Evolutionary conservation across 2,797 vertebrate genomes (phyloP).

Genomic region (Trachops cirrhosus): DNA sequence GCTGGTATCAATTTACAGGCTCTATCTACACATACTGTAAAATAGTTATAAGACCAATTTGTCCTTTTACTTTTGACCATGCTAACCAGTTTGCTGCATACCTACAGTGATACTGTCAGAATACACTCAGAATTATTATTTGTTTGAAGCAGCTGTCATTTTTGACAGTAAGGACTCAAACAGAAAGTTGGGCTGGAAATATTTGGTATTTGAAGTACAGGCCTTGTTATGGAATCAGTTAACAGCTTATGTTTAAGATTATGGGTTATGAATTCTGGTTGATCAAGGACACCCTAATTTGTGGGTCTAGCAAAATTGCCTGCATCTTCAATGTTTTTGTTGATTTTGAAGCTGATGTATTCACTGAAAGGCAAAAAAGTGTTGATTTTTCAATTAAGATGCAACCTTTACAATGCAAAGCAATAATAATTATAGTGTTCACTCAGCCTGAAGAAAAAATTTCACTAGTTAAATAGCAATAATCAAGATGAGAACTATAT

Average conservation of each 20-base stretch:
- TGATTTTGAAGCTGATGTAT: slow-evolving; percentile 64
- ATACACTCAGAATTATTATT: not conserved
- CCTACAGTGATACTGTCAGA: not conserved
- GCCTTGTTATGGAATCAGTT: not conserved
- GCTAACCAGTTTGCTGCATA: not conserved
- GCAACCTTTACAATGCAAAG: slow-evolving; percentile 69
- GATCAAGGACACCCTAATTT: slow-evolving; percentile 63
- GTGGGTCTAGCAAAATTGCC: slow-evolving; percentile 47
- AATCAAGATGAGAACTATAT: slow-evolving; percentile 62
- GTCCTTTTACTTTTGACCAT: not conserved
- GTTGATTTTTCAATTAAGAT: slow-evolving; percentile 73
- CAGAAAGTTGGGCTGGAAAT: not conserved
- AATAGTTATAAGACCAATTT: not conserved
- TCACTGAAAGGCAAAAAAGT: slow-evolving; percentile 60
- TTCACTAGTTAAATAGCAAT: slow-evolving; percentile 65
- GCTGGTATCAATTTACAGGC: not conserved
- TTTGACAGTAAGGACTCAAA: not conserved
- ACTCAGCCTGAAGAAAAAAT: slow-evolving; percentile 63
- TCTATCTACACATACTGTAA: not conserved
- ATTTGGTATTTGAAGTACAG: not conserved
- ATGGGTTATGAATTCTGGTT: slow-evolving; percentile 40
- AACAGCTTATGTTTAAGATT: slow-evolving; percentile 36
- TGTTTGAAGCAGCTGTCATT: not conserved
- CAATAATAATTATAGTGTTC: slow-evolving; percentile 72
- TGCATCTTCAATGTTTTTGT: slow-evolving; percentile 53